Conservation (phyloP, 1,140 invertebrate species). For the Copidosoma floridanum region DNA sequence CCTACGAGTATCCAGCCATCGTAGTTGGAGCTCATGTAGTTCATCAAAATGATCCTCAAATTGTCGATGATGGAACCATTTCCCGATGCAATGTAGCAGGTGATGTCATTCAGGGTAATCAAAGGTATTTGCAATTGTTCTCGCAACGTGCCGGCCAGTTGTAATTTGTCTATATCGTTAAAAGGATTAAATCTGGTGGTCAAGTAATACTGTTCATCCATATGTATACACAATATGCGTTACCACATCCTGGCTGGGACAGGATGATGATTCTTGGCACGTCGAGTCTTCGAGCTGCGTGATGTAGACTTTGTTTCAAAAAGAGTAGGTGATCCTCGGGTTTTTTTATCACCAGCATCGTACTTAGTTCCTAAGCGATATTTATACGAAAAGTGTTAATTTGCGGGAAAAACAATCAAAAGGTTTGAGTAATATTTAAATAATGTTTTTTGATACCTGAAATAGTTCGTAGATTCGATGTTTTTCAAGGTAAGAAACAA, state of each 20-base stretch:
- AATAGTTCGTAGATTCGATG: conserved; percentile 58
- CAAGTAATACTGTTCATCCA: neutral
- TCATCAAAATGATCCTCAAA: conserved; percentile 30
- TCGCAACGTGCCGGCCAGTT: conserved; percentile 40
- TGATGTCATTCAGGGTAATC: conserved; percentile 34
- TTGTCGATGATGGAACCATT: conserved; percentile 26
- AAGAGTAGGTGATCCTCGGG: conserved; percentile 56
- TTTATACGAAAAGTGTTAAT: neutral
- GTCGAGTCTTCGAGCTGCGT: conserved; percentile 48
- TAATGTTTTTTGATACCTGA: conserved; percentile 50
- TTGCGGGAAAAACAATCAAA: too few species aligned
- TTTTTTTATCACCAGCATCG: conserved; percentile 53
- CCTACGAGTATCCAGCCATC: conserved; percentile 46
- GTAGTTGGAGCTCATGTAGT: conserved; percentile 20
- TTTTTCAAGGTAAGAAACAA: conserved; percentile 57
- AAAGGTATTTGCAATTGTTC: conserved; percentile 41
- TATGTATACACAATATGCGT: too few species aligned
- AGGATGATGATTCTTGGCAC: conserved; percentile 52
- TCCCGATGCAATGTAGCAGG: conserved; percentile 5
- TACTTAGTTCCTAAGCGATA: conserved; percentile 52
- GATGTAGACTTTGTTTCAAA: conserved; percentile 52
- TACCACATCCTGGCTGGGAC: conserved; percentile 39
- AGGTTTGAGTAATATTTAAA: too few species aligned
- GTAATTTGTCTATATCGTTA: conserved; percentile 29
- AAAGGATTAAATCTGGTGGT: too few species aligned